Evolutionary conservation across 2,888 invertebrate species (phyloP).

Genomic region (Baronia brevicornis): DNA sequence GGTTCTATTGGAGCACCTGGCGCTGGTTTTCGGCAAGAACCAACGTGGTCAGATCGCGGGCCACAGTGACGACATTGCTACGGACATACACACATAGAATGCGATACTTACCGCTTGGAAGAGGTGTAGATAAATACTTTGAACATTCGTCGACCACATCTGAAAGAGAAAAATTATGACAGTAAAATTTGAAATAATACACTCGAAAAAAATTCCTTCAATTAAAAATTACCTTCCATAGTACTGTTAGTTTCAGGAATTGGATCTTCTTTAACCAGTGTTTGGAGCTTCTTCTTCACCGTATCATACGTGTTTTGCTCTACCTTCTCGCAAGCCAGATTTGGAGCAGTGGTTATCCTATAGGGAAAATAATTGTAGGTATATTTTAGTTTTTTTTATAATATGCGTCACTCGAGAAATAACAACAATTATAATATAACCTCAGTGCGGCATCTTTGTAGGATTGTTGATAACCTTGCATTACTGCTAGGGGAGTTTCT

Average conservation of each 20-base stretch:
- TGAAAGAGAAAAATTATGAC: conserved; percentile 18
- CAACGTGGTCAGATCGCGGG: too few species aligned
- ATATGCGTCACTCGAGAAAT: too few species aligned
- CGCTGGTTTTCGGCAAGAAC: too few species aligned
- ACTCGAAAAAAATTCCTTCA: not conserved
- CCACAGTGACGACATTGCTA: too few species aligned
- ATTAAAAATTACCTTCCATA: conserved; percentile 33
- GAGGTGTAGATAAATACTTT: conserved; percentile 41
- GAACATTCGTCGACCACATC: conserved; percentile 45
- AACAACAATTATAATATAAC: conserved; percentile 21
- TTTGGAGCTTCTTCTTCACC: conserved; percentile 37
- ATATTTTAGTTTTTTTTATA: conserved; percentile 1
- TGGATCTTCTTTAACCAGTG: too few species aligned
- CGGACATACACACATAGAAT: too few species aligned
- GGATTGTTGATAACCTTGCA: conserved; percentile 47
- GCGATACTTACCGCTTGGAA: conserved; percentile 41
- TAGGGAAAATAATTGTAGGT: not conserved
- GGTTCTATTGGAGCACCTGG: too few species aligned
- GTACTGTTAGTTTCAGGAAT: conserved; percentile 24
- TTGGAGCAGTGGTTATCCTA: conserved; percentile 36
- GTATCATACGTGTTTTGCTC: conserved; percentile 36
- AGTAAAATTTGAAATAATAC: not conserved
- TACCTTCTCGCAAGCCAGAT: conserved; percentile 34
- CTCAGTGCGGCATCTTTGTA: conserved; percentile 42
- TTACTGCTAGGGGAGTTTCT: conserved; percentile 29